Evolutionary conservation across 2,888 invertebrate genomes (phyloP), one percentile per base, ranked within the genome.

Genomic region (Cataglyphis cursor): DNA sequence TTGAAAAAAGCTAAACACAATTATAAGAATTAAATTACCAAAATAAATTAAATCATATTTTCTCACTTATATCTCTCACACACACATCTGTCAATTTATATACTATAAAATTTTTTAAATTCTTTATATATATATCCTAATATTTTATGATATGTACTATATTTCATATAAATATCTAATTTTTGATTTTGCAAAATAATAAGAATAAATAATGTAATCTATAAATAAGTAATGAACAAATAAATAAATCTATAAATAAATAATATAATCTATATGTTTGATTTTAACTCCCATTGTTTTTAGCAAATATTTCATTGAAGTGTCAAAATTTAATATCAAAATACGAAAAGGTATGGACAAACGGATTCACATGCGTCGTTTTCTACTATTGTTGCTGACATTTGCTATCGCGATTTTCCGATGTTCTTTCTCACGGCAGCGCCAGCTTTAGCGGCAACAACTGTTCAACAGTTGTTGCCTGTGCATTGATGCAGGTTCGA

Each of bases 381-480:
- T 70, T 44, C 35, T 70, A 12, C 70, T 44, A 80, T 70, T 80
- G 78, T 70, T 80, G 59, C 59, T 21, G 59, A 80, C 68, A 80
- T 70, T 59, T 68, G 70, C 38, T 4, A 65, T 76, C 76, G 65
- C 28, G 38, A 78, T 80, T 80, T 80, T 59, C 35, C 70, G 59
- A n/a, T 59, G 70, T 80, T 70, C 78, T 80, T 70, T 80, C 68
- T 68, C 76, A 54, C 12, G 12, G 44, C 24, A 18, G 44, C 24
- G 70, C 70, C 44, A 68, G 68, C 21, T 68, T 78, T 68, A 68
- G 41, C 70, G 83, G 83, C 85, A 85, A 78, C 88, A 86, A 85
- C 86, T 85, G 87, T 87, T 86, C 88, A 88, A 87, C 88, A 75
- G 80, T 66, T 51, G 81, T 74, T 48, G 61, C 35, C 75, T 51